Percentiles rank a stretch among this genome's conserved stretches.
Evolutionary conservation across 2,888 invertebrate genomes (phyloP).

Genomic region (Icerya purchasi): DNA sequence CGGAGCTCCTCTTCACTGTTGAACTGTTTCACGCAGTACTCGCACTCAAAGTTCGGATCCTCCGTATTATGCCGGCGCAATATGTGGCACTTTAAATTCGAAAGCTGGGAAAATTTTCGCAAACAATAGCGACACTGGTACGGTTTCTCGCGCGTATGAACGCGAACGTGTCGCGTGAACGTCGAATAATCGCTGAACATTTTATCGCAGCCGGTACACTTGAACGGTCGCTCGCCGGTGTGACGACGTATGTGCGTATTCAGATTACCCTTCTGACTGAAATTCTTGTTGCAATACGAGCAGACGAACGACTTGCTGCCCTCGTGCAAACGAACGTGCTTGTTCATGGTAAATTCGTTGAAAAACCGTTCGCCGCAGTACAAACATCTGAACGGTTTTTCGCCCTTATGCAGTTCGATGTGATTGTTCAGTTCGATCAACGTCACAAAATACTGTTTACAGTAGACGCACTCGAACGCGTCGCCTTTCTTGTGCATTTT

Average conservation of each 20-base stretch:
- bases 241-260: constrained; percentile 12
- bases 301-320: constrained; percentile 10
- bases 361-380: constrained; percentile 9
- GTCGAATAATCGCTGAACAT: constrained; percentile 12
- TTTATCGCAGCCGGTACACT: constrained; percentile 10
- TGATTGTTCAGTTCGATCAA: constrained; percentile 1
- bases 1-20: constrained; percentile 15
- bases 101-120: constrained; percentile 14
- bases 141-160: constrained; percentile 11
- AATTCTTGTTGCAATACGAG: constrained; percentile 9
- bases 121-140: constrained; percentile 11
- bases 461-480: constrained; percentile 1
- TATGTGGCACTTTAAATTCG: constrained; percentile 14
- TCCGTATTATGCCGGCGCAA: constrained; percentile 13
- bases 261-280: constrained; percentile 11
- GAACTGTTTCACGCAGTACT: constrained; percentile 15
- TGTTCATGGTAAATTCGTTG: background rate
- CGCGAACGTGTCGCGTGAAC: constrained; percentile 12
- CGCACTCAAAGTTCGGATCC: constrained; percentile 14
- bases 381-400: constrained; percentile 10
- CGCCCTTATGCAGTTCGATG: constrained; percentile 15
- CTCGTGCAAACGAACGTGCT: constrained; percentile 10
- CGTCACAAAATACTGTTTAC: constrained; percentile 1
- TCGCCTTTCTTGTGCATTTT: background rate
- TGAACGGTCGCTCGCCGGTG: constrained; percentile 12